These are phyloP conservation scores for Drosophila parvula DNA, from an alignment of 1,140 invertebrate genomes.

Conservation along the genomic window DNA sequence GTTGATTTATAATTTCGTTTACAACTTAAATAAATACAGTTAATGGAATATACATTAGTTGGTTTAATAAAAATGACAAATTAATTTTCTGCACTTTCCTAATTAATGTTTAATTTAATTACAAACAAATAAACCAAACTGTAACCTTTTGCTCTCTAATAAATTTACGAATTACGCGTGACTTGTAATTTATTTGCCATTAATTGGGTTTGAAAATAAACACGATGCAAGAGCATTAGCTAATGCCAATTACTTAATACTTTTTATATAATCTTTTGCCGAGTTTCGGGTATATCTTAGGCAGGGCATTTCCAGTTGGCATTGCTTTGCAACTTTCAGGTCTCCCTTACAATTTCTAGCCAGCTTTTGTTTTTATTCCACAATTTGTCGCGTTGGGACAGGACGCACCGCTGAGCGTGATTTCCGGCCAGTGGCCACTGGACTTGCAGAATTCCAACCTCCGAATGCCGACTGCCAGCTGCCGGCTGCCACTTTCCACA, in stretches of 20 bases:
- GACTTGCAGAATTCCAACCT: slow-evolving; percentile 22
- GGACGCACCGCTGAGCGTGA: slow-evolving; percentile 63
- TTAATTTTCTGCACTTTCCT: neutral
- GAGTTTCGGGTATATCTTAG: neutral
- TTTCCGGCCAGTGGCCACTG: slow-evolving; percentile 64
- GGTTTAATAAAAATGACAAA: too few species aligned
- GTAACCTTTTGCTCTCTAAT: neutral
- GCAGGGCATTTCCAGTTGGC: slow-evolving; percentile 4
- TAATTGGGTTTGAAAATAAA: neutral
- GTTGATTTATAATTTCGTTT: neutral
- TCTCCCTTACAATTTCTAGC: slow-evolving; percentile 11
- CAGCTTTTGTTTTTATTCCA: slow-evolving; percentile 48
- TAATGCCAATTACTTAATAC: neutral
- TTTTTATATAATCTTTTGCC: neutral
- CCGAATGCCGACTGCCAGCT: slow-evolving; percentile 3
- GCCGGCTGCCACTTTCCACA: slow-evolving; percentile 13
- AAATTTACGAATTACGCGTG: slow-evolving; percentile 1
- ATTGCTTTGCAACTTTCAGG: slow-evolving; percentile 1
- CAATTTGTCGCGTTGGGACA: slow-evolving; percentile 55
- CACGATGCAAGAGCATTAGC: neutral
- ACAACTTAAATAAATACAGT: neutral
- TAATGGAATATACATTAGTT: neutral
- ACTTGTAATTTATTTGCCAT: neutral
- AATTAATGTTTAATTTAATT: neutral
- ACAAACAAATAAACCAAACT: neutral